These are phyloP conservation scores for Moxostoma hubbsi DNA, from an alignment of 2,797 vertebrate genomes.

Conservation along the genomic window DNA sequence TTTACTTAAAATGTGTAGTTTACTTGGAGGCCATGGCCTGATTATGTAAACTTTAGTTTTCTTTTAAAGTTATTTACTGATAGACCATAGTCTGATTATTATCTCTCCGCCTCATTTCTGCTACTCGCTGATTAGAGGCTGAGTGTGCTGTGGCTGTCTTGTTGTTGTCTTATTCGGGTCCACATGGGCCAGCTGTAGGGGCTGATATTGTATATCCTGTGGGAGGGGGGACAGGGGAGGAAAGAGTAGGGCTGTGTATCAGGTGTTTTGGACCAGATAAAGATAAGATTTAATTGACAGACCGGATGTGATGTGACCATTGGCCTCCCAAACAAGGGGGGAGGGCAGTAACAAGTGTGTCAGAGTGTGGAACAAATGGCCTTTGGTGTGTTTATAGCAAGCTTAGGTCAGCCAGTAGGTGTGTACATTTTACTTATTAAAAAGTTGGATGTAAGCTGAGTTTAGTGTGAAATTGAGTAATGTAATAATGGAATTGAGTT, in stretches of 20 bases:
- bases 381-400: not conserved
- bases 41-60: not conserved
- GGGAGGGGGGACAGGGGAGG: not conserved
- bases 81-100: not conserved
- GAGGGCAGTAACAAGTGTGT: not conserved
- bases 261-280: conserved; percentile 2
- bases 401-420: not conserved
- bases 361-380: conserved; percentile 23
- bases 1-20: no score
- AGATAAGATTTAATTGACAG: conserved; percentile 16
- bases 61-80: not conserved
- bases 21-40: no score
- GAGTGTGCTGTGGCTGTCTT: not conserved
- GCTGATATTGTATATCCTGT: conserved; percentile 19
- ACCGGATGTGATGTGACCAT: not conserved
- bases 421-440: not conserved
- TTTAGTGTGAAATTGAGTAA: no score
- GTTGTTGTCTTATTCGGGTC: conserved; percentile 24
- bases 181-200: conserved; percentile 12
- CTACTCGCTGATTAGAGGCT: conserved; percentile 13
- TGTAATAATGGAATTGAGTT: no score
- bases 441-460: not conserved
- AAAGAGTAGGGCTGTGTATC: not conserved
- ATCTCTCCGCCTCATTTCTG: conserved; percentile 8
- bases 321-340: not conserved